Evolutionary conservation across 2,888 invertebrate genomes (phyloP), one percentile per base, ranked within the genome.

Genomic region (Callyntrura guangdongensis): DNA sequence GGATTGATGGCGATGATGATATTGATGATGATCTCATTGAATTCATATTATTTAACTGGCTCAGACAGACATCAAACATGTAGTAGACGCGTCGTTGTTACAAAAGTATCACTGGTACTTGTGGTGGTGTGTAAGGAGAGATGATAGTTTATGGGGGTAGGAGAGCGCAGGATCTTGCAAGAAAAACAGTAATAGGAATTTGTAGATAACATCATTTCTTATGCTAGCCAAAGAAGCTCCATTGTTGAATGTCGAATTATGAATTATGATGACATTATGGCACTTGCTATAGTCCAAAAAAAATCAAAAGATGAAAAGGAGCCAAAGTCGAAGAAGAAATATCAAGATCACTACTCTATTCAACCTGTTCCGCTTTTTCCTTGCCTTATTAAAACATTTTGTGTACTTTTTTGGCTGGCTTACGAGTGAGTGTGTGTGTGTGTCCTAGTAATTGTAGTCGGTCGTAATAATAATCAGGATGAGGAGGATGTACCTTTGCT

Each of bases 21-120:
- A 53, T 25, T 77, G 8, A 77, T 53, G 77, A 77, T 77, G 77
- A 77, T 77, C 77, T 77, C 77, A 77, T 77, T 77, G 49, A 53
- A 25, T 77, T 77, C 25, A 25, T 17, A 77, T 77, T 27, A 77
- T 49, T 56, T 53, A 56, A 77, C 77, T 53, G n/a, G 22, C 53
- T 53, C 14, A n/a, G 72, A 72, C 72, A 47, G 27, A 69, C 17
- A 45, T 36, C 6, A 36, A 36, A 6, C 36, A 36, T 4, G 36
- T 36, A 36, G 36, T 2, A 53, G 53, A n/a, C 53, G 53, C 2
- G 3, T 53, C 8, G 12, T 53, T n/a, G n/a, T n/a, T n/a, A n/a
- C n/a, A n/a, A n/a, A n/a, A n/a, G 53, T 53, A 53, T n/a, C n/a
- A 53, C 6, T 36, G 36, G 36, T 36, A 36, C 36, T 36, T 36